These are phyloP conservation scores for Lepidocyrtoides sp. DNA, from an alignment of 2,888 invertebrate species.

Conservation along the genomic window DNA sequence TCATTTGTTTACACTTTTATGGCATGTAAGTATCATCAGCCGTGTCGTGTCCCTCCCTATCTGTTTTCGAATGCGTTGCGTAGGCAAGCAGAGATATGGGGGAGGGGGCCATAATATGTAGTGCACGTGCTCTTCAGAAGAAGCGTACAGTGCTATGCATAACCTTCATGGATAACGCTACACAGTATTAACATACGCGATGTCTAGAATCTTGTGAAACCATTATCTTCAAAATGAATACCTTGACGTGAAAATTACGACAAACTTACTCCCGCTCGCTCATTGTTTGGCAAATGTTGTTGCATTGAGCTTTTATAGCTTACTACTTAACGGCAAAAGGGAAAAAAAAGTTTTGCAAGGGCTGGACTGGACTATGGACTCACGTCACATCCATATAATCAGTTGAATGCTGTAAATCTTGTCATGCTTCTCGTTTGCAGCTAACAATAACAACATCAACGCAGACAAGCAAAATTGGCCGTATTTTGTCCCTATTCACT, in stretches of 20 bases:
- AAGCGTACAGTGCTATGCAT: not conserved
- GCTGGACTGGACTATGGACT: not conserved
- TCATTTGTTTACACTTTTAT: too few relatives aligned
- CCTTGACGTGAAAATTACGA: not conserved
- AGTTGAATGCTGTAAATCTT: conserved; percentile 28
- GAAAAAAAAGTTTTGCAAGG: not conserved
- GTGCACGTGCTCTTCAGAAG: not conserved
- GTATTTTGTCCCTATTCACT: not conserved
- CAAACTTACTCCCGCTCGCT: too few relatives aligned
- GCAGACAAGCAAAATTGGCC: not conserved
- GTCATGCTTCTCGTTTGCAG: conserved; percentile 9
- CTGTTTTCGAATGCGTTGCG: too few relatives aligned
- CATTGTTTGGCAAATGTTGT: not conserved
- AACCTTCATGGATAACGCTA: not conserved
- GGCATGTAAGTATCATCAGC: too few relatives aligned
- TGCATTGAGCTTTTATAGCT: not conserved
- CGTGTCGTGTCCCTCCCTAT: too few relatives aligned
- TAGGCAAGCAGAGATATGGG: too few relatives aligned
- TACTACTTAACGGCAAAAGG: not conserved
- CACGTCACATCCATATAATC: conserved; percentile 27
- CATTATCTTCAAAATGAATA: not conserved
- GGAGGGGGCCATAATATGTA: too few relatives aligned
- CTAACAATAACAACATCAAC: not conserved
- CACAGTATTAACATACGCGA: too few relatives aligned
- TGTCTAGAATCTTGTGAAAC: too few relatives aligned